Evolutionary conservation across 92 coral and sea anemone species (phyloP), one percentile per base, ranked within the genome.

Genomic region (Nematostella vectensis): DNA sequence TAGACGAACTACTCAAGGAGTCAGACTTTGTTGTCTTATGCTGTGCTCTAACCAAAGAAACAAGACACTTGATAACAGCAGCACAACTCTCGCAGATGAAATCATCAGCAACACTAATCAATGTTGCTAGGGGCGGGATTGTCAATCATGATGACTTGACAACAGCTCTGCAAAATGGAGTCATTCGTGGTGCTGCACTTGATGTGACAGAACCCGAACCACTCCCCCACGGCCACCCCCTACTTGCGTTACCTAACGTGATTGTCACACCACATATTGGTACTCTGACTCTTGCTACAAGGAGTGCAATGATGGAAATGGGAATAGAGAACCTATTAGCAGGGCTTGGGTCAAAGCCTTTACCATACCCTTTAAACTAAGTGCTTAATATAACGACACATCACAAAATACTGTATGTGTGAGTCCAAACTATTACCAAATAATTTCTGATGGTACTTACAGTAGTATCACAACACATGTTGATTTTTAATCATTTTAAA

Each of bases 11-110:
- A 22, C 67, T 84, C 31, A 16, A 59, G 29, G 87, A 69, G 60
- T 63, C 94, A 22, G 88, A 84, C 48, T 84, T 84, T 84, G 94
- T 80, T 21, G 69, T 84, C 44, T 76, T 84, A 12, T 56, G 80
- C 39, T 40, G 48, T 15, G 76, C 88, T 17, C 73, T 74, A 0
- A 79, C 83, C 24, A 37, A 68, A 10, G 68, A 79, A 51, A 84
- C 94, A 47, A 57, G 56, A 47, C 55, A 84, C 76, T 31, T 84
- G 63, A 84, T 84, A 16, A 37, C 83, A 28, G 71, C 83, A 22
- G 38, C 55, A 24, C 76, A 84, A 60, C 69, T 84, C 3, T 57
- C 76, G 8, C 13, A 36, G 26, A 87, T 82, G 86, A 87, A 87
- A 44, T 79, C 82, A 20, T 61, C 89, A 13, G 85, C 89, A 12